These are phyloP conservation scores for Lochmaea crataegi DNA, from an alignment of 2,888 invertebrate species.

Conservation along the genomic window DNA sequence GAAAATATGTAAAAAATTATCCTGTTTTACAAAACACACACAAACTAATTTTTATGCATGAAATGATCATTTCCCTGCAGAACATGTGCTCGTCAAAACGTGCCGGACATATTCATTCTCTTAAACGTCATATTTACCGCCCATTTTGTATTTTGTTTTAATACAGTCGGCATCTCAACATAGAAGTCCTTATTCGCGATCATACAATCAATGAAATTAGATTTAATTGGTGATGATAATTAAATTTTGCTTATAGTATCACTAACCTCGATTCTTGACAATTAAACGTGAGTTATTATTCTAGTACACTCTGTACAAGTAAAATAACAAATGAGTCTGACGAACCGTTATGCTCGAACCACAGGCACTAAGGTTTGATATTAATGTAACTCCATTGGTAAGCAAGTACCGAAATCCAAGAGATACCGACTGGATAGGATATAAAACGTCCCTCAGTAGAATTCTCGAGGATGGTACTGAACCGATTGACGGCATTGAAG, in stretches of 20 bases:
- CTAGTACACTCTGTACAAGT: too few relatives aligned
- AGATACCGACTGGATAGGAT: too few relatives aligned
- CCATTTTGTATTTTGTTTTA: not conserved
- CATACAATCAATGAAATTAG: not conserved
- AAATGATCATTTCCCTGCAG: constrained; percentile 1
- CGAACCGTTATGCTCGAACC: too few relatives aligned
- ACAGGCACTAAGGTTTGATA: too few relatives aligned
- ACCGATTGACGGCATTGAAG: too few relatives aligned
- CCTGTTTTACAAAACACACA: constrained; percentile 14
- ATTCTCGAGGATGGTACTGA: too few relatives aligned
- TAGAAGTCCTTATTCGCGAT: not conserved
- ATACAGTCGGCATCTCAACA: not conserved
- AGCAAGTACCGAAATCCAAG: too few relatives aligned
- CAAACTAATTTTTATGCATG: constrained; percentile 27
- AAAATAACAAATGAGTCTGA: too few relatives aligned
- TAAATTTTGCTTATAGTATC: not conserved
- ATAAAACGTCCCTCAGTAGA: too few relatives aligned
- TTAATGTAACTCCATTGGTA: too few relatives aligned
- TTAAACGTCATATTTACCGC: not conserved
- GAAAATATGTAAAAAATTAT: constrained; percentile 23
- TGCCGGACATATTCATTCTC: constrained; percentile 18
- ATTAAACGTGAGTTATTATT: too few relatives aligned
- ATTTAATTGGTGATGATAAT: not conserved
- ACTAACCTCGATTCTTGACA: not conserved
- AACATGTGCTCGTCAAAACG: constrained; percentile 23